These are phyloP conservation scores for Aspidoscelis tigris DNA, from an alignment of 2,113 vertebrate species.

Conservation along the genomic window DNA sequence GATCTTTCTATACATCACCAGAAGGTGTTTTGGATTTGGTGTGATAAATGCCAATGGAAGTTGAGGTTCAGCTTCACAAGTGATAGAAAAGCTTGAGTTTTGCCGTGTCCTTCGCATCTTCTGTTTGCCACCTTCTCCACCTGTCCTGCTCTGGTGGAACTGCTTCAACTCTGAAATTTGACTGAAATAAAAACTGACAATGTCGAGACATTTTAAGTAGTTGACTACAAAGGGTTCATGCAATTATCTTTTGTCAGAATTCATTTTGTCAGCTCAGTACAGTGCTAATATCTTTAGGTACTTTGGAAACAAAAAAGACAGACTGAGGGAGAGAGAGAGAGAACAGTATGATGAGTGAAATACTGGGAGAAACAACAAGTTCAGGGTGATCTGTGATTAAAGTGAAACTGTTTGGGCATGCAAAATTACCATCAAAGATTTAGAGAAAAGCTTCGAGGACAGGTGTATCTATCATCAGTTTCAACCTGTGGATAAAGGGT, in stretches of 20 bases:
- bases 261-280: slow-evolving; percentile 70
- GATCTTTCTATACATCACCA: neutral
- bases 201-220: slow-evolving; percentile 48
- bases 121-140: neutral
- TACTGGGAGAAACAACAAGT: neutral
- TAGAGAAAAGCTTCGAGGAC: accelerated
- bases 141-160: neutral
- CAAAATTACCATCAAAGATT: slow-evolving; percentile 4
- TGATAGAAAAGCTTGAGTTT: neutral
- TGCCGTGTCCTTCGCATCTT: neutral
- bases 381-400: neutral
- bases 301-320: slow-evolving; percentile 46
- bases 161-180: slow-evolving; percentile 35
- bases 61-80: accelerated
- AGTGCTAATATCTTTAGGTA: slow-evolving; percentile 54
- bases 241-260: slow-evolving; percentile 79
- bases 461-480: neutral
- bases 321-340: slow-evolving; percentile 37
- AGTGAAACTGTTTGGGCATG: neutral
- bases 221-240: slow-evolving; percentile 47
- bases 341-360: slow-evolving; percentile 37
- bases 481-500: neutral
- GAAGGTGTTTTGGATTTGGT: accelerated
- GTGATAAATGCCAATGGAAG: accelerated
- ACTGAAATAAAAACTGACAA: slow-evolving; percentile 76